phyloP scores from a whole-genome alignment of 2,888 invertebrate species.

The Drosophila atripex region DNA sequence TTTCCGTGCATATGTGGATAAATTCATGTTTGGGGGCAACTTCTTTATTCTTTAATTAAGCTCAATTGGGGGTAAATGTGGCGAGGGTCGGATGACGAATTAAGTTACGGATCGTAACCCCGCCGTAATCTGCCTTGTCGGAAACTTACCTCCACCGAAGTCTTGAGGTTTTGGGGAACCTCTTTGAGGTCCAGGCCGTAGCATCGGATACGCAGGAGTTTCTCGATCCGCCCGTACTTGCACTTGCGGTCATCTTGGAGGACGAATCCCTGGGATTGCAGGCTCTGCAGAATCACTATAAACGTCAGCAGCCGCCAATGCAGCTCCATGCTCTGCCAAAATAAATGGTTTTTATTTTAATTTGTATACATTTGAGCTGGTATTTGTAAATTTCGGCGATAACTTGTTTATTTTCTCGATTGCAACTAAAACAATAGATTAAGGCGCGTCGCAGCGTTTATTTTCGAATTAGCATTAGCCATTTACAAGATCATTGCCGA shows the following conservation, averaged over 20 bases:
- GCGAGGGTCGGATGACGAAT: slow-evolving; percentile 44
- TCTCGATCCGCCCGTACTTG: slow-evolving; percentile 78
- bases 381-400: slow-evolving; percentile 26
- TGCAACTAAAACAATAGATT: slow-evolving; percentile 60
- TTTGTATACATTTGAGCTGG: neutral
- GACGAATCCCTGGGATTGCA: slow-evolving; percentile 73
- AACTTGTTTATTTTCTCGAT: slow-evolving; percentile 59
- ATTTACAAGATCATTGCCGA: slow-evolving; percentile 77
- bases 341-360: slow-evolving; percentile 9
- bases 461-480: slow-evolving; percentile 77
- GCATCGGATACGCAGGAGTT: slow-evolving; percentile 80
- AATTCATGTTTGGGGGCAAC: slow-evolving; percentile 53
- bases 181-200: slow-evolving; percentile 82
- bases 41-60: slow-evolving; percentile 79
- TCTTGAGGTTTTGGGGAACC: slow-evolving; percentile 82
- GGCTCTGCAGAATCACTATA: slow-evolving; percentile 57
- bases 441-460: slow-evolving; percentile 56
- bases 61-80: slow-evolving; percentile 64
- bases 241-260: slow-evolving; percentile 79
- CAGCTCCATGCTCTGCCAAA: slow-evolving; percentile 70
- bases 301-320: slow-evolving; percentile 66
- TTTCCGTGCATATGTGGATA: slow-evolving; percentile 10
- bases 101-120: slow-evolving; percentile 70
- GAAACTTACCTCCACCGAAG: slow-evolving; percentile 82
- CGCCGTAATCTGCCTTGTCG: neutral